Percentiles rank a stretch among this genome's conserved stretches.
Evolutionary conservation across 2,888 invertebrate species (phyloP).

Genomic region (Macrophya annulata): DNA sequence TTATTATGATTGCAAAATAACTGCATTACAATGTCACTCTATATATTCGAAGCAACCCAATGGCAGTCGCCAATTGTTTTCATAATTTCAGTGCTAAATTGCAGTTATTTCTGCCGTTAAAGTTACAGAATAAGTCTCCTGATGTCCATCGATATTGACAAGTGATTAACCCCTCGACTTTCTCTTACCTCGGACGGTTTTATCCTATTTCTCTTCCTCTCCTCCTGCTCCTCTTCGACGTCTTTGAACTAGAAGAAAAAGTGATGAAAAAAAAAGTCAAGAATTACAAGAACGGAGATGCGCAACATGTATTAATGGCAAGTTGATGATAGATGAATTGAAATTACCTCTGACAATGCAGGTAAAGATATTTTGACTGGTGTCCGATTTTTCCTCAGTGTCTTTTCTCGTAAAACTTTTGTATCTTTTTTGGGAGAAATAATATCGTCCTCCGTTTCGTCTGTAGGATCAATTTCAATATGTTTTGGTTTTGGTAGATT

Average conservation of each 20-base stretch:
- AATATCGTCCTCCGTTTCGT: constrained; percentile 84
- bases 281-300: not conserved
- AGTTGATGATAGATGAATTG: constrained; percentile 41
- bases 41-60: too few relatives aligned
- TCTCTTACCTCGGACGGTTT: constrained; percentile 80
- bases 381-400: constrained; percentile 75
- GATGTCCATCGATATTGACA: too few relatives aligned
- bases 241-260: constrained; percentile 82
- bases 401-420: constrained; percentile 69
- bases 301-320: not conserved
- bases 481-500: constrained; percentile 81
- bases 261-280: constrained; percentile 48
- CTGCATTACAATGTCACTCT: too few relatives aligned
- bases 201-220: constrained; percentile 78
- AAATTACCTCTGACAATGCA: constrained; percentile 84
- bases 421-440: constrained; percentile 75
- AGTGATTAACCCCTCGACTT: too few relatives aligned
- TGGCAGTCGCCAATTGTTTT: too few relatives aligned
- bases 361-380: constrained; percentile 87
- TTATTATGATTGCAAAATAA: too few relatives aligned
- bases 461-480: constrained; percentile 62
- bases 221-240: constrained; percentile 80
- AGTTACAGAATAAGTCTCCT: too few relatives aligned
- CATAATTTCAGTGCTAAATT: too few relatives aligned
- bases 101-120: too few relatives aligned